Conservation (phyloP, 2,888 invertebrate genomes). For the Lampropteryx suffumata region DNA sequence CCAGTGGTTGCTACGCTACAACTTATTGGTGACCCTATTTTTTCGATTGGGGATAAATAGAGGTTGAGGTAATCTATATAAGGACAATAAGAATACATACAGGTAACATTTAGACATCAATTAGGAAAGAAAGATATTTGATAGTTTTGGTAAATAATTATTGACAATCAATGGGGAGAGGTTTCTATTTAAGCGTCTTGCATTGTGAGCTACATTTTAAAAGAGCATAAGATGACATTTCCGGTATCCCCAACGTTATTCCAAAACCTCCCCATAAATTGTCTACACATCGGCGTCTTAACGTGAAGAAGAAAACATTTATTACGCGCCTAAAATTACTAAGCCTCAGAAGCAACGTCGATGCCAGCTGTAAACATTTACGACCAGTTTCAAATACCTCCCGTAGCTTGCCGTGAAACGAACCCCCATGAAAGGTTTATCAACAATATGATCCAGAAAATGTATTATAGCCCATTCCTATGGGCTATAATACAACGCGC, state of each 20-base stretch:
- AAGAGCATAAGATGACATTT: no score
- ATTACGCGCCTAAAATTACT: conserved; percentile 82
- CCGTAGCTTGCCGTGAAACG: conserved; percentile 22
- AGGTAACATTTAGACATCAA: conserved; percentile 75
- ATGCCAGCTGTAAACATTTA: conserved; percentile 77
- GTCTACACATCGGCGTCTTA: conserved; percentile 59
- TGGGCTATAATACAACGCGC: no score
- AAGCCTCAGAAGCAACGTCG: conserved; percentile 80
- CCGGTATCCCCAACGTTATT: background rate
- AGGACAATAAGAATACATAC: conserved; percentile 63
- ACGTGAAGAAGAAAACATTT: conserved; percentile 76
- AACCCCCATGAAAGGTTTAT: conserved; percentile 25
- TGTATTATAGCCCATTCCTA: conserved; percentile 19
- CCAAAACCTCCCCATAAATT: conserved; percentile 52
- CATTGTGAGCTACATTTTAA: no score
- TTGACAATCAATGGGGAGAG: conserved; percentile 56
- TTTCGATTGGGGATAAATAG: conserved; percentile 53
- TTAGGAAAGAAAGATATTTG: conserved; percentile 62
- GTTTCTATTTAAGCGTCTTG: background rate
- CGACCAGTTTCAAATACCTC: conserved; percentile 75
- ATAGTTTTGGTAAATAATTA: conserved; percentile 48
- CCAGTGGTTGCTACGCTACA: conserved; percentile 53
- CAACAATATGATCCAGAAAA: conserved; percentile 33
- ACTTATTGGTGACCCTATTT: conserved; percentile 70
- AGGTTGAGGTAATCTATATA: conserved; percentile 60